Evolutionary conservation across 2,113 vertebrate genomes (phyloP), one percentile per base, ranked within the genome.

Genomic region (Lasiurus cinereus): DNA sequence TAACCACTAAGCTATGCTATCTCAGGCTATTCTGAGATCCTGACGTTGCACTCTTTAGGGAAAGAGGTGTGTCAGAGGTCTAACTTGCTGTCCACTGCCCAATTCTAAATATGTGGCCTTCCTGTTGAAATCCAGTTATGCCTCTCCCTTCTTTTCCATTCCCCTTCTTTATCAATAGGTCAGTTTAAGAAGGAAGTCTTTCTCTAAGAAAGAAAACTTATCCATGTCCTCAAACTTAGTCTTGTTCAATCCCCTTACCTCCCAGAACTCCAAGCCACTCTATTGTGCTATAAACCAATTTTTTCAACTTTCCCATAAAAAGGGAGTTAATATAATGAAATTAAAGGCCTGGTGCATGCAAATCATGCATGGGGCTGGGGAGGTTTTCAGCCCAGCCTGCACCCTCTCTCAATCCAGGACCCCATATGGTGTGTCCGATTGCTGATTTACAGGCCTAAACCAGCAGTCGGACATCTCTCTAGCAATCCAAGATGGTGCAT

Each of bases 21-120:
- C 86, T 91, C 85, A 89, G 64, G 46, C 76, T 93, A 89, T 94
- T 91, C 78, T 95, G 83, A 94, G 83, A 85, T 93, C 54, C 85
- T 92, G 89, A 93, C 52, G 33, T 96, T 96, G 74, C 50, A 85
- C 52, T 95, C 70, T 95, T 79, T 93, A 96, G 78, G 64, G 66
- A 96, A 94, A 76, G 78, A 88, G 56, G 31, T 78, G 7, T 59
- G 73, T 93, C 7, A 56, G 24, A 52, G 1, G 46, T 88, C 64
- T 83, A 91, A 88, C 54, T 96, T 27, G 0, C 43, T 78, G 12
- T 90, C 66, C 64, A 86, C 10, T 93, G 73, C n/a, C 21, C 62
- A 88, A 22, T 36, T 9, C 3, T 59, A 70, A 94, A 79, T 39
- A 78, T 16, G 15, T 6, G 39, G 24, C 31, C 46, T 13, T 90